These are phyloP conservation scores for Chionis minor DNA, from an alignment of 2,113 vertebrate species.

Conservation along the genomic window DNA sequence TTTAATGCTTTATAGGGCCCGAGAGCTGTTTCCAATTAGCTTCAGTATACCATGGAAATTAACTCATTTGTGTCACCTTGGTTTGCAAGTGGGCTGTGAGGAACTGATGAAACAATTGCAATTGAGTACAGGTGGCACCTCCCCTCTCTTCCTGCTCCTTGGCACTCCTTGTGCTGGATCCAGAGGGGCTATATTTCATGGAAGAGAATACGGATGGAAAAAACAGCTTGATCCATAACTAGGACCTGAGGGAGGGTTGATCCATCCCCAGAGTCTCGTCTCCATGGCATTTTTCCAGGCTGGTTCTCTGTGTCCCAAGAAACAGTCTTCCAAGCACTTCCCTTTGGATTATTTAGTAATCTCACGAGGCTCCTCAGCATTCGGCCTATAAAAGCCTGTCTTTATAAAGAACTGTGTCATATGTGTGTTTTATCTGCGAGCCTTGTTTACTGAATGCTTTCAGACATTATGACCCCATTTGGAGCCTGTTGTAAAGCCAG, in stretches of 20 bases:
- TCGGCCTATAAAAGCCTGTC: not conserved
- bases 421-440: not conserved
- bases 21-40: conserved; percentile 69
- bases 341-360: not conserved
- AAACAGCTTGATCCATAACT: not conserved
- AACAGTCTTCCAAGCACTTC: not conserved
- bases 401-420: not conserved
- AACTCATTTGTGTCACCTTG: conserved; percentile 66
- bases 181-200: not conserved
- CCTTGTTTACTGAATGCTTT: not conserved
- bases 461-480: not conserved
- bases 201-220: not conserved
- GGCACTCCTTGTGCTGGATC: not conserved
- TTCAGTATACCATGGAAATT: conserved; percentile 44
- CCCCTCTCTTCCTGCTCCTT: not conserved
- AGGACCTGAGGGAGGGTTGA: not conserved
- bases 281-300: conserved; percentile 18
- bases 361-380: not conserved
- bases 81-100: not conserved
- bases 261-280: conserved; percentile 1
- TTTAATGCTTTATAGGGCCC: conserved; percentile 50
- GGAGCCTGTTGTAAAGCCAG: not conserved
- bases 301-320: not conserved
- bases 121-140: conserved; percentile 8
- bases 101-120: not conserved